Conservation (phyloP, 2,888 invertebrate species). For the Drosophila nr. medialis region DNA sequence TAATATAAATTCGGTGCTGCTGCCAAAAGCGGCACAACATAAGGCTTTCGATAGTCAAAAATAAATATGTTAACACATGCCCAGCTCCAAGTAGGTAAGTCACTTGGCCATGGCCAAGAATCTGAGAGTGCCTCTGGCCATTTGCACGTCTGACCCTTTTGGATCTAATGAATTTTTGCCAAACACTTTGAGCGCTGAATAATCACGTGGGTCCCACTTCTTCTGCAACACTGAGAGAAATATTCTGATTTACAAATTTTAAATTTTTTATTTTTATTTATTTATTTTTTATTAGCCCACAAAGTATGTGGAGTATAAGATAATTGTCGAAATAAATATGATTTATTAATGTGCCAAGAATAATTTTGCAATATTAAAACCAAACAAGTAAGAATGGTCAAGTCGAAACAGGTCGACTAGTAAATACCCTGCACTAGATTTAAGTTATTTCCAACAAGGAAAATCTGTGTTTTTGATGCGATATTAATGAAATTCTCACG, state of each 20-base stretch:
- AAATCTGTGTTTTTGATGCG: neutral
- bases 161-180: slow-evolving; percentile 59
- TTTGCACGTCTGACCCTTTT: slow-evolving; percentile 76
- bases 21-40: slow-evolving; percentile 44
- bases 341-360: neutral
- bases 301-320: neutral
- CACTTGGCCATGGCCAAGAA: slow-evolving; percentile 34
- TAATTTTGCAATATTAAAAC: neutral
- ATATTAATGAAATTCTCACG: neutral
- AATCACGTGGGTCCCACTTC: slow-evolving; percentile 34
- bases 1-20: slow-evolving; percentile 50
- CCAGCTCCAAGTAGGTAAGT: neutral
- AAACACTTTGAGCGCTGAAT: slow-evolving; percentile 29
- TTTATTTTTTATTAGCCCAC: neutral
- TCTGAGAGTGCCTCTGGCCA: slow-evolving; percentile 28
- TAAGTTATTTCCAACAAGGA: rapidly evolving
- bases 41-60: slow-evolving; percentile 50
- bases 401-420: neutral
- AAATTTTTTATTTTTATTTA: neutral
- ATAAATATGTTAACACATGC: slow-evolving; percentile 3
- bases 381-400: neutral
- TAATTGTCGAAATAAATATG: neutral
- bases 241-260: neutral
- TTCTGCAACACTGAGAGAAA: slow-evolving; percentile 60
- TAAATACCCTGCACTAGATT: rapidly evolving